phyloP scores from a whole-genome alignment of 2,113 vertebrate species.

The Morone saxatilis region DNA sequence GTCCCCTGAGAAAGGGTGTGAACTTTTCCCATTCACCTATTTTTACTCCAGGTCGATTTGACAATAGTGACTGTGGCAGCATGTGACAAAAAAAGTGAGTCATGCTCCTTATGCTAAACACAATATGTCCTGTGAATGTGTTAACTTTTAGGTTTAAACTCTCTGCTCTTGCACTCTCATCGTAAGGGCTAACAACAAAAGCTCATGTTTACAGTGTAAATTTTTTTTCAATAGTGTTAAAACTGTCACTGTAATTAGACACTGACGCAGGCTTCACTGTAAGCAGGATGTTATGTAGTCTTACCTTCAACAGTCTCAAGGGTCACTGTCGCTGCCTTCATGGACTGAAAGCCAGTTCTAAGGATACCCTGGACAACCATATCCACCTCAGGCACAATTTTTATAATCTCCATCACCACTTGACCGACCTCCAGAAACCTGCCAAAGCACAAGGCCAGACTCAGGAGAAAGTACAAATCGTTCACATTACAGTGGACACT shows the following conservation, averaged over 20 bases:
- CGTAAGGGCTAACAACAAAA: neutral
- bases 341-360: slow-evolving; percentile 60
- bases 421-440: slow-evolving; percentile 77
- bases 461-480: neutral
- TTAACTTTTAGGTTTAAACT: neutral
- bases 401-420: slow-evolving; percentile 64
- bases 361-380: slow-evolving; percentile 63
- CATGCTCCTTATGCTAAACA: neutral
- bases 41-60: neutral
- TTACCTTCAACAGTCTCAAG: slow-evolving; percentile 72
- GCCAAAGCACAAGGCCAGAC: slow-evolving; percentile 10
- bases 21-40: slow-evolving; percentile 4
- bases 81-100: neutral
- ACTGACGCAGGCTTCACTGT: neutral
- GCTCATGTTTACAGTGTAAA: neutral
- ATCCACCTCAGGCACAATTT: slow-evolving; percentile 64
- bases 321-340: slow-evolving; percentile 59
- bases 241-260: no score
- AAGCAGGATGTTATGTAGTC: neutral
- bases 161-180: neutral
- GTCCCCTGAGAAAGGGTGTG: slow-evolving; percentile 57
- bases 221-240: neutral
- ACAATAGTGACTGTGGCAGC: neutral
- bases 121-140: neutral
- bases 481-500: neutral